Percentiles rank a stretch among this genome's conserved stretches.
These are phyloP conservation scores for Eupeodes luniger DNA, from an alignment of 2,888 invertebrate species.

Conservation along the genomic window DNA sequence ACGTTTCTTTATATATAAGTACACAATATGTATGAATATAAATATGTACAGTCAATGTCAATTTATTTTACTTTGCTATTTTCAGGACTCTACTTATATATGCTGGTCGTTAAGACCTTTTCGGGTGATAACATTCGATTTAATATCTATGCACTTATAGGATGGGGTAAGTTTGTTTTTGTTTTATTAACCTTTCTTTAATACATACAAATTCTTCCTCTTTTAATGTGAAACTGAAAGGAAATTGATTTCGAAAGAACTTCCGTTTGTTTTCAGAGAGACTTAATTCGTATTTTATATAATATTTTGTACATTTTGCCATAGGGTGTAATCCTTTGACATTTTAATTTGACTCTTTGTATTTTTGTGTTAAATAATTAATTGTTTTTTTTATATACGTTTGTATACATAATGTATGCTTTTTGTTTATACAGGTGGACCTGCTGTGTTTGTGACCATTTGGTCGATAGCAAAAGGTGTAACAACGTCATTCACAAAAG, in stretches of 20 bases:
- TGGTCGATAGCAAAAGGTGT: conserved; percentile 83
- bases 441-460: conserved; percentile 82
- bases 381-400: background rate
- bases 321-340: background rate
- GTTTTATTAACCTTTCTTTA: background rate
- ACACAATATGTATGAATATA: too few species aligned
- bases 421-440: conserved; percentile 79
- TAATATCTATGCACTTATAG: conserved; percentile 91
- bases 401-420: background rate
- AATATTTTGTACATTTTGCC: background rate
- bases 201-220: background rate
- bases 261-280: conserved; percentile 14
- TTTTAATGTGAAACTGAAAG: conserved; percentile 6
- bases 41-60: conserved; percentile 27
- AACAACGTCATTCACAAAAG: conserved; percentile 79
- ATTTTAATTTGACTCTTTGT: background rate
- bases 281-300: background rate
- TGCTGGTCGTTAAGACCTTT: conserved; percentile 94
- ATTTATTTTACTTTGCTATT: conserved; percentile 56
- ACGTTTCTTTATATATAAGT: background rate
- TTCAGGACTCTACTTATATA: conserved; percentile 92
- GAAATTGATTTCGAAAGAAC: conserved; percentile 67
- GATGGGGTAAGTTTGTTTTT: conserved; percentile 91
- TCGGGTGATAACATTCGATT: conserved; percentile 94
- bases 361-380: conserved; percentile 11